Base-by-base conservation (phyloP, 2,113 vertebrate species). In the Carassius gibelio region DNA sequence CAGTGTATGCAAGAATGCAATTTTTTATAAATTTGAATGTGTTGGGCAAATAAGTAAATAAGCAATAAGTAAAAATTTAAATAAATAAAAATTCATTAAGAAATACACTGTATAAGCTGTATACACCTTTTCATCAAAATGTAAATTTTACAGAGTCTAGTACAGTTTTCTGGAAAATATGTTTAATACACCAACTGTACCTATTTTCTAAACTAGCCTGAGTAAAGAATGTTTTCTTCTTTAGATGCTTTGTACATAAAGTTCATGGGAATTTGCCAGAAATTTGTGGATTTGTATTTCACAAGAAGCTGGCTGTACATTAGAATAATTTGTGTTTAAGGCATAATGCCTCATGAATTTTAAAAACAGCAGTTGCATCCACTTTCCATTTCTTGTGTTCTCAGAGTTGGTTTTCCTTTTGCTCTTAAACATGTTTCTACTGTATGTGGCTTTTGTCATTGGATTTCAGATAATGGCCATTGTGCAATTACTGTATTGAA, bases 401-500 rank as follows among this genome's bases (percentile, higher is more conserved):
- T 34, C 62, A 48, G 7, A 30, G 7, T 50, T 4, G 42, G 6
- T 21, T 34, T 82, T 52, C 2, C 0, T 68, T 66, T 66, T 50
- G 5, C 76, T 38, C 76, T 3, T 61, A 81, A 52, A 36, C 21
- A 52, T 34, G 0, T 6, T 19, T 48, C 15, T 55, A 17, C 50
- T n/a, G 11, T 61, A 57, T 34, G 17, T 36, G 13, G 34, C 0
- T 36, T 48, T 81, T 52, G 23, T 64, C 64, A 13, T 79, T 66
- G 55, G 4, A 72, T 59, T 80, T 72, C 48, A 72, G 8, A 36
- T 61, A 5, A n/a, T 69, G 7, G 5, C 15, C 2, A 11, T 1
- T 38, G 57, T 75, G 57, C 55, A 64, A n/a, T 61, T 86, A 62
- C 59, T 34, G 13, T 26, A 74, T 64, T 64, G 61, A 82, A 82